Conservation (phyloP, 2,888 invertebrate genomes). For the Dorcus parallelipipedus region DNA sequence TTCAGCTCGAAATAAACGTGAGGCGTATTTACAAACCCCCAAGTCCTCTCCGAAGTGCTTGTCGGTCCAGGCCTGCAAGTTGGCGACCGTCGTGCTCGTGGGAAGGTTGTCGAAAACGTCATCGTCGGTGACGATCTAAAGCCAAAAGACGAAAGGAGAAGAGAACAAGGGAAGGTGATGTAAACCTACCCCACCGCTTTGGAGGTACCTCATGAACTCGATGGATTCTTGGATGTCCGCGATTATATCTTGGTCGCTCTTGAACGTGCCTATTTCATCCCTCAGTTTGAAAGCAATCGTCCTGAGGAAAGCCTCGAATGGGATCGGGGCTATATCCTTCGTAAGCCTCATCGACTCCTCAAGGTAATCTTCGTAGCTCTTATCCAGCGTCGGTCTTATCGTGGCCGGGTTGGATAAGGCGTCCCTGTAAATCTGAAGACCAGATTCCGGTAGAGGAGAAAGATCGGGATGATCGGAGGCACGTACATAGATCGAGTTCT, state of each 20-base stretch:
- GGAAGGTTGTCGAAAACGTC: conserved; percentile 3
- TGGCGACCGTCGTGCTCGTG: conserved; percentile 16
- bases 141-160: neutral
- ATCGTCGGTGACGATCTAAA: neutral
- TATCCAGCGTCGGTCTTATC: conserved; percentile 28
- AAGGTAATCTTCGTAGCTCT: conserved; percentile 27
- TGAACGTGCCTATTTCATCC: conserved; percentile 16
- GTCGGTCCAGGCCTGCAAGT: conserved; percentile 34
- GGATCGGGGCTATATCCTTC: conserved; percentile 6
- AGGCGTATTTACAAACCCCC: conserved; percentile 10
- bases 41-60: conserved; percentile 22
- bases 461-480: neutral
- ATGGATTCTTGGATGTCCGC: conserved; percentile 16
- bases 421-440: conserved; percentile 28
- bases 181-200: conserved; percentile 33
- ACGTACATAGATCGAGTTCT: conserved; percentile 42
- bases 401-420: conserved; percentile 23
- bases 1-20: neutral
- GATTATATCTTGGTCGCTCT: conserved; percentile 14
- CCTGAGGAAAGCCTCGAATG: conserved; percentile 23
- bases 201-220: conserved; percentile 33
- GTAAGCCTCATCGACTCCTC: neutral
- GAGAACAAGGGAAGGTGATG: too few relatives aligned
- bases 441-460: neutral
- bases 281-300: conserved; percentile 20